phyloP scores from a whole-genome alignment of 2,797 vertebrate genomes.

The Pantherophis vulpinus region DNA sequence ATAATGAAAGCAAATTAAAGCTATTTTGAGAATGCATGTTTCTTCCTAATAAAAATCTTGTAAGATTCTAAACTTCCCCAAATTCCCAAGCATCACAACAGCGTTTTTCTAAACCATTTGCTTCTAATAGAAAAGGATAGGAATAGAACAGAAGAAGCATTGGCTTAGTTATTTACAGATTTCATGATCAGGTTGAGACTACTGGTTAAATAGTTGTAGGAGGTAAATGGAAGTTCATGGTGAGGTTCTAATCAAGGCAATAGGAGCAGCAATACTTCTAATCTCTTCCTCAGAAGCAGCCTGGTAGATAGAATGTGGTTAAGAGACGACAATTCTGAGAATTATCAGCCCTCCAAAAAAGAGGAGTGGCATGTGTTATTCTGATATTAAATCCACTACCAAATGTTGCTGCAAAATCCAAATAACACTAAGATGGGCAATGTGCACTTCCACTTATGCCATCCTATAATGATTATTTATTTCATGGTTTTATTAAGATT shows the following conservation, averaged over 20 bases:
- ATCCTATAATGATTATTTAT: not conserved
- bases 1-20: constrained; percentile 57
- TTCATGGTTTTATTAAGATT: not conserved
- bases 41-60: not conserved
- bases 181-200: not conserved
- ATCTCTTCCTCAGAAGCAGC: not conserved
- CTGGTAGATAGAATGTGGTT: not conserved
- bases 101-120: not conserved
- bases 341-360: not conserved
- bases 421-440: not conserved
- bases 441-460: not conserved
- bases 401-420: not conserved
- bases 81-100: not conserved
- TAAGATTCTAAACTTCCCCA: not conserved
- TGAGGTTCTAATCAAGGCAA: not conserved
- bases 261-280: not conserved
- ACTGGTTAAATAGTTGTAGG: not conserved
- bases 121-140: not conserved
- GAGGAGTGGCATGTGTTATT: not conserved
- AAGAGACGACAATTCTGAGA: too few species aligned
- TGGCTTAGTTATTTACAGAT: not conserved
- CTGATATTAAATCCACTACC: not conserved
- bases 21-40: constrained; percentile 44
- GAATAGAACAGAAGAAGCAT: not conserved
- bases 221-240: not conserved